Base-by-base conservation (phyloP, 2,888 invertebrate genomes). In the Hirudinaria manillensis region DNA sequence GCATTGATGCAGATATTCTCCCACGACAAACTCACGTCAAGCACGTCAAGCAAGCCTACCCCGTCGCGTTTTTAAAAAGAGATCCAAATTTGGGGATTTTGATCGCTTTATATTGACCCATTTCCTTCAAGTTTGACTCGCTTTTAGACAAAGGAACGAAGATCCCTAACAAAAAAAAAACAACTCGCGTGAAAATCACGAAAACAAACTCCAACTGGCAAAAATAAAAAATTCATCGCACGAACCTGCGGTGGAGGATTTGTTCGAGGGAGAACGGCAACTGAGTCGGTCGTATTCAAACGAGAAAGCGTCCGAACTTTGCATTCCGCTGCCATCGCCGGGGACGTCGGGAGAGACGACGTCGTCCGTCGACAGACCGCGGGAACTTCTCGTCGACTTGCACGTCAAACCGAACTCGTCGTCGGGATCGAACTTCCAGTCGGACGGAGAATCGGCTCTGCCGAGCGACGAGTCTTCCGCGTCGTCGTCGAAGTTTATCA, bases 401-500 rank as follows among this genome's bases (percentile, higher is more conserved):
- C 3, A 29, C 24, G 21, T 6, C 6, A 61, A 29, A 61, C 24
- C 61, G 45, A 45, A 45, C 10, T 45, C 45, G 10, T 45, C 45
- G 45, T 45, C 45, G 24, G 61, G 29, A n/a, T 61, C n/a, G 61
- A 27, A 27, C n/a, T 61, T 61, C 61, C 61, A 61, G 24, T 24
- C 24, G 24, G 1, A 61, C 45, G 45, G 45, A 10, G 24, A 24
- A 1, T 27, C 29, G 29, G 61, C 10, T n/a, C 61, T n/a, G 10
- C 29, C 24, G 24, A 29, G 13, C 6, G 24, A 61, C 61, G 10
- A 24, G n/a, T 61, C n/a, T 10, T 79, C 72, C 51, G 88, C 88
- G 75, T 89, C 89, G 76, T 90, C 89, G 81, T 90, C 90, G 84
- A 90, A 90, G 56, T 90, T 90, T 77, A 90, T 90, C 80, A 90